Conservation (phyloP, 2,888 invertebrate species). For the Rotaria macrura region DNA sequence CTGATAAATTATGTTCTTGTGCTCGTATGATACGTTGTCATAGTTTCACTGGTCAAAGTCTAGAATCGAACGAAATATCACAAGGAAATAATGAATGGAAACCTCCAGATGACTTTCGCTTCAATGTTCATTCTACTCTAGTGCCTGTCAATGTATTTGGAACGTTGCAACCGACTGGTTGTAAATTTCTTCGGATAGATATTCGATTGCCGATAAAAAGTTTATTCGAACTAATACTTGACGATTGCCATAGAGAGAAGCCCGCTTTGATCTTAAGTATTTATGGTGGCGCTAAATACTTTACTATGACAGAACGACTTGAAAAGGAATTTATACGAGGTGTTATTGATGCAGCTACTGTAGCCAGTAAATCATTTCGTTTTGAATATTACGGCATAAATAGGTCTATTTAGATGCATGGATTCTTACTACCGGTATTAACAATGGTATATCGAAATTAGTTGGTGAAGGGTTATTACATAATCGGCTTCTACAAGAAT, state of each 20-base stretch:
- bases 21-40: not conserved
- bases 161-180: not conserved
- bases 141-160: not conserved
- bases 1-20: not conserved
- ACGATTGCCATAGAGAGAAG: not conserved
- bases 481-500: not conserved
- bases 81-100: not conserved
- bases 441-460: not conserved
- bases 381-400: not conserved
- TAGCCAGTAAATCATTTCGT: not conserved
- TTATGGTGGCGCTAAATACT: not conserved
- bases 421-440: not conserved
- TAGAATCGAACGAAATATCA: not conserved
- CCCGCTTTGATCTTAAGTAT: not conserved
- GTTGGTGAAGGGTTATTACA: conserved; percentile 1
- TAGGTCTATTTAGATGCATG: conserved; percentile 6
- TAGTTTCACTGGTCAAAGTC: not conserved
- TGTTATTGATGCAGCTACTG: not conserved
- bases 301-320: not conserved
- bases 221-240: not conserved
- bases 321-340: not conserved
- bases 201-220: not conserved
- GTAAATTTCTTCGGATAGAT: not conserved
- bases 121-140: not conserved
- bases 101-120: not conserved